Conservation (phyloP, 2,888 invertebrate genomes). For the Cryptus viduatorius region DNA sequence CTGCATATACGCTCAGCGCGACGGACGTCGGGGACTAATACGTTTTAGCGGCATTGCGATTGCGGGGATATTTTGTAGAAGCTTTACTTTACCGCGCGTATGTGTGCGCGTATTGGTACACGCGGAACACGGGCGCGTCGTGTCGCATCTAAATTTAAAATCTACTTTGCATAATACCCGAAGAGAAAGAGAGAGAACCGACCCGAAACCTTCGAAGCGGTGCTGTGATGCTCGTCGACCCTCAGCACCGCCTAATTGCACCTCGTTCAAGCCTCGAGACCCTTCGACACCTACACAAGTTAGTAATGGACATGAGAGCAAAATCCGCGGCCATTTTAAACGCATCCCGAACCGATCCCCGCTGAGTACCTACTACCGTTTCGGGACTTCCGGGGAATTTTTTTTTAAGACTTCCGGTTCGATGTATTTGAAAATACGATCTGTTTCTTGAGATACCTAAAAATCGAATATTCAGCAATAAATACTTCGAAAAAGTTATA, state of each 20-base stretch:
- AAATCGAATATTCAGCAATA: no score
- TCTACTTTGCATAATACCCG: slow-evolving; percentile 84
- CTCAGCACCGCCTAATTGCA: slow-evolving; percentile 82
- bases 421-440: no score
- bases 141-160: slow-evolving; percentile 84
- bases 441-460: no score
- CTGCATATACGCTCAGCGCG: slow-evolving; percentile 17
- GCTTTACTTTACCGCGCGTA: not conserved
- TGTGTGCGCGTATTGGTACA: slow-evolving; percentile 11
- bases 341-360: slow-evolving; percentile 1
- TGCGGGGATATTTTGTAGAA: slow-evolving; percentile 21
- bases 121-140: slow-evolving; percentile 49
- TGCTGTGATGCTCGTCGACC: slow-evolving; percentile 73
- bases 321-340: slow-evolving; percentile 52
- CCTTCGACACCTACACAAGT: slow-evolving; percentile 82
- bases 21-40: slow-evolving; percentile 40
- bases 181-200: slow-evolving; percentile 54
- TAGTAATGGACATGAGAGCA: slow-evolving; percentile 71
- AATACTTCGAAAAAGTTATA: no score
- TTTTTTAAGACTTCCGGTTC: no score
- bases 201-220: slow-evolving; percentile 23
- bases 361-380: not conserved
- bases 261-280: slow-evolving; percentile 80
- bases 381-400: no score
- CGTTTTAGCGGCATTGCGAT: slow-evolving; percentile 45